Evolutionary conservation across 2,113 vertebrate genomes (phyloP), one percentile per base, ranked within the genome.

Genomic region (Oryzias curvinotus): DNA sequence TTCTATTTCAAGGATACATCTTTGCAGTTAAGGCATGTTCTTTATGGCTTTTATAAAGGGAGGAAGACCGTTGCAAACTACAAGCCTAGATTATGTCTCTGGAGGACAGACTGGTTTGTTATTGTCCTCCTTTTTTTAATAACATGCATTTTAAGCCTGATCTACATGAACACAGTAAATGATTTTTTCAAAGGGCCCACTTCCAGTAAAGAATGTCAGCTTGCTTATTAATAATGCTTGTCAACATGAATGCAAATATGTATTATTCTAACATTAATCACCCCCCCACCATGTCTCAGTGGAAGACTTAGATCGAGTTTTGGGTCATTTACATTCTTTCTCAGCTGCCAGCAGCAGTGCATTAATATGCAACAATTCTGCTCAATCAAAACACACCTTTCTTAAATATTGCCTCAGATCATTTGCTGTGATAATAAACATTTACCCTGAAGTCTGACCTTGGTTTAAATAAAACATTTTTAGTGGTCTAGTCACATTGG

Each of bases 211-310:
- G 14, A 30, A 54, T 23, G 7, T 7, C 7, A 4, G 47, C 65
- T 41, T 5, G 43, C 59, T 56, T 69, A 81, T 78, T 77, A 71
- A 68, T 80, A 72, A 57, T 47, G 19, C 15, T 55, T 36, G 26
- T 51, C 25, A 63, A 47, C 57, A 66, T 48, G n/a, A 58, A 74
- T 75, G 78, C 63, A 83, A 72, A 83, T 70, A 74, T 64, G 68
- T 65, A 12, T 68, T 75, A 81, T 73, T 79, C 75, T 66, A 76
- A 64, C 49, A 73, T 64, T 65, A 30, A 62, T 70, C 46, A 54
- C 55, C 74, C 71, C 21, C 81, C 28, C 23, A 58, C 61, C 19
- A 4, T 47, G 53, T 73, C 68, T 75, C 75, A 46, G 52, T 77
- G 70, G 65, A 75, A 81, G 58, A 75, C 61, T 25, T 47, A 66